Conservation (phyloP, 1,140 invertebrate species). For the Amphibalanus amphitrite region DNA sequence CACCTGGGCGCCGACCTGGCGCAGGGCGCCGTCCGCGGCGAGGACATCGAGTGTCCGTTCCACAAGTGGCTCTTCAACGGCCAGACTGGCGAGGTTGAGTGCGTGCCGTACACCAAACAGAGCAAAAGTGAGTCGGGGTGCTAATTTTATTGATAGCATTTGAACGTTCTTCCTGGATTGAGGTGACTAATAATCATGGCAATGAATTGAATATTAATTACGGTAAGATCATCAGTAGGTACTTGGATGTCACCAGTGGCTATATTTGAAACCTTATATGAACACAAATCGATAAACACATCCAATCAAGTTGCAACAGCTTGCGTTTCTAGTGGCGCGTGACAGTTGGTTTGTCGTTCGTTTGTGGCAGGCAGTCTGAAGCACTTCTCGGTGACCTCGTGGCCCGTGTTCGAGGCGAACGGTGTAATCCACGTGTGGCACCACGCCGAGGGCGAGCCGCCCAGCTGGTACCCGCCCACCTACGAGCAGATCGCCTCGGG, state of each 20-base stretch:
- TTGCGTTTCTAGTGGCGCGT: too few species aligned
- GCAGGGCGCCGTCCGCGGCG: constrained; percentile 46
- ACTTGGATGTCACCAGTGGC: too few species aligned
- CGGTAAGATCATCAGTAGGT: too few species aligned
- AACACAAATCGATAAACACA: too few species aligned
- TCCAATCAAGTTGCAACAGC: too few species aligned
- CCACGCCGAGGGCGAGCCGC: constrained; percentile 48
- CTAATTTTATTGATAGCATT: too few species aligned
- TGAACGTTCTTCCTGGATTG: too few species aligned
- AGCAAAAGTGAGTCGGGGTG: constrained; percentile 26
- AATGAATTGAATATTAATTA: too few species aligned
- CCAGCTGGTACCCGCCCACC: constrained; percentile 46
- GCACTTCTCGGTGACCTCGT: constrained; percentile 32
- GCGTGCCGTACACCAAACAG: constrained; percentile 46
- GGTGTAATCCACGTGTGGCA: constrained; percentile 65
- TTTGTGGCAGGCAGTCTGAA: background rate
- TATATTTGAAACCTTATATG: too few species aligned
- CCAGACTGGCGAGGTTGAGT: constrained; percentile 45
- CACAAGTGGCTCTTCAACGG: constrained; percentile 67
- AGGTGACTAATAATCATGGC: too few species aligned
- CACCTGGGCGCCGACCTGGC: constrained; percentile 73
- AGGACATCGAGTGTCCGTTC: constrained; percentile 74
- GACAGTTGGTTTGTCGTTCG: too few species aligned
- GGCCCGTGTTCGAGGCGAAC: constrained; percentile 47
- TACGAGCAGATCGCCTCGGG: constrained; percentile 36